Evolutionary conservation across 2,888 invertebrate species (phyloP).

Genomic region (Cantharis rufa): DNA sequence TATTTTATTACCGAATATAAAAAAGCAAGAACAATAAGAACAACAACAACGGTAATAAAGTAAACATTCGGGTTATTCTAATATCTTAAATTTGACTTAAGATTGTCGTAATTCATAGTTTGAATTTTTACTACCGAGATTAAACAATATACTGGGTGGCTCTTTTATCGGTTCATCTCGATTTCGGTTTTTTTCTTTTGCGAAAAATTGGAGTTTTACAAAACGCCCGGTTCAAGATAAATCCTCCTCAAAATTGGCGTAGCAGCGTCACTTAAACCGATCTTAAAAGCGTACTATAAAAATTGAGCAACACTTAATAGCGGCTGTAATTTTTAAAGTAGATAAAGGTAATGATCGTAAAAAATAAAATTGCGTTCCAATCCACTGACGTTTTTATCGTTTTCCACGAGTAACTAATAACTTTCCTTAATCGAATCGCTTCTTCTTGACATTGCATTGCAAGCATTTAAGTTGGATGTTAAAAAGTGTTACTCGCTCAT

Average conservation of each 20-base stretch:
- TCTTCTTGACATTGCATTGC: not conserved
- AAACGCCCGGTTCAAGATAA: not conserved
- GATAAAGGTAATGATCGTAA: not conserved
- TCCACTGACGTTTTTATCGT: not conserved
- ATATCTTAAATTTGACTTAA: not conserved
- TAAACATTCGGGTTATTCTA: not conserved
- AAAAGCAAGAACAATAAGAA: constrained; percentile 48
- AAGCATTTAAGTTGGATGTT: not conserved
- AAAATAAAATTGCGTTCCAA: not conserved
- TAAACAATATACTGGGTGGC: not conserved
- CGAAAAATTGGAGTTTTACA: not conserved
- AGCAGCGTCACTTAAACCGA: not conserved
- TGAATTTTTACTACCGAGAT: not conserved
- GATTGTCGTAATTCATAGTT: not conserved
- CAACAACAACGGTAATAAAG: constrained; percentile 46
- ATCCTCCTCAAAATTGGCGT: not conserved
- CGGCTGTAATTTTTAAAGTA: not conserved
- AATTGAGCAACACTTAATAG: not conserved
- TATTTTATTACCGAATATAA: constrained; percentile 42
- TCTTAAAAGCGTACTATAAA: not conserved
- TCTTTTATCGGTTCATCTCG: not conserved
- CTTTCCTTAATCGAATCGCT: not conserved
- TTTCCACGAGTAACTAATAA: not conserved
- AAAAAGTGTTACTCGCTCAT: not conserved
- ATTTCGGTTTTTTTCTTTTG: not conserved